phyloP scores from a whole-genome alignment of 2,113 vertebrate genomes.

The Cepphus grylle region DNA sequence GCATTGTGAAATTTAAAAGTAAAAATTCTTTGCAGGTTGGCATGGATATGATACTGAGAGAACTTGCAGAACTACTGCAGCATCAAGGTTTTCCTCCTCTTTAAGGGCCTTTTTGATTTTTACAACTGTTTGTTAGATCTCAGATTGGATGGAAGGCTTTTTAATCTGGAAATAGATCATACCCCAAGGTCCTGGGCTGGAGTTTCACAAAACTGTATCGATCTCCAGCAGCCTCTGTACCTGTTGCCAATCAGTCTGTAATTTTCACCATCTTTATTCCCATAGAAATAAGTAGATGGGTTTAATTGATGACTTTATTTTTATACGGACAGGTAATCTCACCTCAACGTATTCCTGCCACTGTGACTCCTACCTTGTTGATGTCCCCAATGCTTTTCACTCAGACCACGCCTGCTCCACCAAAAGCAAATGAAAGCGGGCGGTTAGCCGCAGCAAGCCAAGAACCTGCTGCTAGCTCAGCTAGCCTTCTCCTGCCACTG shows the following conservation, averaged over 20 bases:
- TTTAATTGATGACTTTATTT: neutral
- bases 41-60: neutral
- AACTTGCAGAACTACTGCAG: neutral
- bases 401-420: slow-evolving; percentile 60
- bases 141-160: neutral
- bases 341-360: slow-evolving; percentile 77
- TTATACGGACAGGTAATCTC: slow-evolving; percentile 73
- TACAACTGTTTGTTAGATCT: rapidly evolving
- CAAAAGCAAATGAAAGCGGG: slow-evolving; percentile 15
- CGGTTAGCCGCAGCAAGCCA: neutral
- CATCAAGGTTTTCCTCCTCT: neutral
- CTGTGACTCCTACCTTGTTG: slow-evolving; percentile 77
- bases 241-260: neutral
- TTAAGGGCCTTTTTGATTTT: neutral
- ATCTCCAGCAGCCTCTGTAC: neutral
- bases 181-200: neutral
- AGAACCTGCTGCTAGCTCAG: neutral
- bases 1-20: neutral
- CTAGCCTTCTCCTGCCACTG: slow-evolving; percentile 55
- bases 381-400: slow-evolving; percentile 87
- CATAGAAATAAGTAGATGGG: rapidly evolving
- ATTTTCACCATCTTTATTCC: neutral
- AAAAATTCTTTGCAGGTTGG: neutral
- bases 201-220: rapidly evolving
- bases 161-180: neutral